phyloP scores from a whole-genome alignment of 2,888 invertebrate genomes.

The Hypercompe scribonia region DNA sequence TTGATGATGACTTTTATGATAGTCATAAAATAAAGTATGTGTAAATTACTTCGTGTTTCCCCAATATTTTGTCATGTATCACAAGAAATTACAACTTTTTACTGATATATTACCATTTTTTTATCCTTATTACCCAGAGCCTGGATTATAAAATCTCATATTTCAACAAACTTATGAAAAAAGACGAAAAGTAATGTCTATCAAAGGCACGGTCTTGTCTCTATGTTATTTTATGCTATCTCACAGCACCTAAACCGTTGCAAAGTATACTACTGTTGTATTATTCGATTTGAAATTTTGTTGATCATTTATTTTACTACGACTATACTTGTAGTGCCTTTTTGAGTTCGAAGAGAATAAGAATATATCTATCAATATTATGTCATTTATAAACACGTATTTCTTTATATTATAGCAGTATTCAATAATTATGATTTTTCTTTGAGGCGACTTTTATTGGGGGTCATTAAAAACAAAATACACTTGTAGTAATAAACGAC shows the following conservation, averaged over 20 bases:
- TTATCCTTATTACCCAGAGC: slow-evolving; percentile 37
- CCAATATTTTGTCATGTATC: slow-evolving; percentile 28
- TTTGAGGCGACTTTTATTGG: neutral
- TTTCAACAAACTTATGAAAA: slow-evolving; percentile 19
- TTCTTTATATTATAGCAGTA: too few relatives aligned
- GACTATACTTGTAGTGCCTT: neutral
- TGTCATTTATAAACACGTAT: too few relatives aligned
- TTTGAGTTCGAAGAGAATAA: neutral
- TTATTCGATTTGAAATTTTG: slow-evolving; percentile 7
- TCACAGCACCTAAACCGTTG: slow-evolving; percentile 1
- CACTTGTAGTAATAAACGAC: too few relatives aligned
- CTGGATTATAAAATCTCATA: slow-evolving; percentile 31
- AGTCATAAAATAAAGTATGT: slow-evolving; percentile 3
- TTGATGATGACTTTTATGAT: slow-evolving; percentile 5
- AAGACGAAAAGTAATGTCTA: slow-evolving; percentile 15
- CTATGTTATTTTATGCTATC: slow-evolving; percentile 10
- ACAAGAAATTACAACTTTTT: slow-evolving; percentile 34
- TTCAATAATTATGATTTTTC: neutral
- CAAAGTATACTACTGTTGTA: slow-evolving; percentile 3
- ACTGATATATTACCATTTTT: slow-evolving; percentile 20
- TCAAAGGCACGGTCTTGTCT: too few relatives aligned
- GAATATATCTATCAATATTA: too few relatives aligned
- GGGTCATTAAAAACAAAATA: too few relatives aligned
- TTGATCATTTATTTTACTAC: slow-evolving; percentile 3
- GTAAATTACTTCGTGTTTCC: slow-evolving; percentile 11